Percentiles rank a stretch among this genome's conserved stretches.
Evolutionary conservation across 2,888 invertebrate species (phyloP).

Genomic region (Ditula angustiorana): DNA sequence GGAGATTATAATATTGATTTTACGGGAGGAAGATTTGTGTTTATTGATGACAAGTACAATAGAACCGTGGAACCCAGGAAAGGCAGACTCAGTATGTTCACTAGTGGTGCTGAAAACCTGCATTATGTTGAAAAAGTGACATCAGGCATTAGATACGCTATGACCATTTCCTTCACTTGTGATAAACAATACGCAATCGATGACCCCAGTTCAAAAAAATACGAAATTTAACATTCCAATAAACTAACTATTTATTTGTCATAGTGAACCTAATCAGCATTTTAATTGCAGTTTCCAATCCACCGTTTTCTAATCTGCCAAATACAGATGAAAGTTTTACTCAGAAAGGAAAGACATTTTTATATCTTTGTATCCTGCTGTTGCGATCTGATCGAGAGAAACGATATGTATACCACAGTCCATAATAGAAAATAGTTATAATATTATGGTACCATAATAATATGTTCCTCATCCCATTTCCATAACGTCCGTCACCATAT

Average conservation of each 20-base stretch:
- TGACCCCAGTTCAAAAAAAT: constrained; percentile 76
- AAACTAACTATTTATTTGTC: neutral
- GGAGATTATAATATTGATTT: constrained; percentile 91
- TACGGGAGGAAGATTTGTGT: constrained; percentile 93
- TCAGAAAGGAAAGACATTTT: too few relatives aligned
- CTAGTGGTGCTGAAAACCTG: constrained; percentile 94
- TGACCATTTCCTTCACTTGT: constrained; percentile 95
- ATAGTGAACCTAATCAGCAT: neutral
- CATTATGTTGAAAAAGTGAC: constrained; percentile 93
- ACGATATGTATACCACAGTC: too few relatives aligned
- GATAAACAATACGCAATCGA: constrained; percentile 88
- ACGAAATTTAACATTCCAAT: constrained; percentile 50
- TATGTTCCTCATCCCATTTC: too few relatives aligned
- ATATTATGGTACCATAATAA: too few relatives aligned
- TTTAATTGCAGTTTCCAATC: constrained; percentile 1
- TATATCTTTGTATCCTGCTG: too few relatives aligned
- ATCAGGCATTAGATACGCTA: constrained; percentile 91
- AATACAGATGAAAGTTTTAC: too few relatives aligned
- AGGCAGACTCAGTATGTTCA: constrained; percentile 93
- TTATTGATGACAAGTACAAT: constrained; percentile 88
- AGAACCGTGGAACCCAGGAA: constrained; percentile 91
- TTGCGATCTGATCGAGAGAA: too few relatives aligned
- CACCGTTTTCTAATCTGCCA: too few relatives aligned
- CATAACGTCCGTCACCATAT: too few relatives aligned
- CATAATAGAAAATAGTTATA: too few relatives aligned